These are phyloP conservation scores for Sinocyclocheilus rhinocerous DNA, from an alignment of 2,113 vertebrate genomes.

Conservation along the genomic window DNA sequence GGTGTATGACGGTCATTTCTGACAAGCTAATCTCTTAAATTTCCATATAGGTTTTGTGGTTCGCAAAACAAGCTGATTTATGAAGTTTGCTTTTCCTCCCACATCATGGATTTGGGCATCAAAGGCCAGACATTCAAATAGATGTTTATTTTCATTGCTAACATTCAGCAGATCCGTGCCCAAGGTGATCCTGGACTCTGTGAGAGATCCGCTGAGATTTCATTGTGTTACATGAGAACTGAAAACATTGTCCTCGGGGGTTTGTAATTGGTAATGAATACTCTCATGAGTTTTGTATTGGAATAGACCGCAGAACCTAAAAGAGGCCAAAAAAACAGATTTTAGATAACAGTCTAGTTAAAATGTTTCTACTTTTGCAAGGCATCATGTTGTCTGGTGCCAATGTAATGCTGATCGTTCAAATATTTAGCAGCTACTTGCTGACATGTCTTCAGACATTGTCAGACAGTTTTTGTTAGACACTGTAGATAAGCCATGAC, in stretches of 20 bases:
- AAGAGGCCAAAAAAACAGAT: neutral
- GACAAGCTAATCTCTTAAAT: neutral
- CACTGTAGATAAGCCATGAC: conserved; percentile 21
- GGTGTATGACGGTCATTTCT: neutral
- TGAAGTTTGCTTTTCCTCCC: conserved; percentile 46
- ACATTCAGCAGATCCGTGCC: conserved; percentile 37
- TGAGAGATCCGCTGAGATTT: neutral
- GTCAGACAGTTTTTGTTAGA: neutral
- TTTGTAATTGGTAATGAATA: conserved; percentile 22
- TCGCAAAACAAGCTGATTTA: conserved; percentile 46
- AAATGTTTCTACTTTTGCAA: conserved; percentile 4
- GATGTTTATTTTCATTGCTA: conserved; percentile 53
- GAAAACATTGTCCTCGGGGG: neutral
- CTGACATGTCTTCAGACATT: neutral
- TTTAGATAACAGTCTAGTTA: neutral
- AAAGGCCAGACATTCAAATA: conserved; percentile 44
- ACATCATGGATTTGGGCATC: conserved; percentile 19
- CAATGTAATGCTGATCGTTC: neutral
- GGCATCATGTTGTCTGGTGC: neutral
- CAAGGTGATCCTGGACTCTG: conserved; percentile 27
- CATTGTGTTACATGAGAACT: conserved; percentile 11
- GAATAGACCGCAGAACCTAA: neutral
- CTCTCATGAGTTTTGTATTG: neutral
- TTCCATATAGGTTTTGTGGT: conserved; percentile 6
- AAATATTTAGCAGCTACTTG: conserved; percentile 12